phyloP scores from a whole-genome alignment of 1,140 invertebrate genomes.

The Meloidogyne exigua region DNA sequence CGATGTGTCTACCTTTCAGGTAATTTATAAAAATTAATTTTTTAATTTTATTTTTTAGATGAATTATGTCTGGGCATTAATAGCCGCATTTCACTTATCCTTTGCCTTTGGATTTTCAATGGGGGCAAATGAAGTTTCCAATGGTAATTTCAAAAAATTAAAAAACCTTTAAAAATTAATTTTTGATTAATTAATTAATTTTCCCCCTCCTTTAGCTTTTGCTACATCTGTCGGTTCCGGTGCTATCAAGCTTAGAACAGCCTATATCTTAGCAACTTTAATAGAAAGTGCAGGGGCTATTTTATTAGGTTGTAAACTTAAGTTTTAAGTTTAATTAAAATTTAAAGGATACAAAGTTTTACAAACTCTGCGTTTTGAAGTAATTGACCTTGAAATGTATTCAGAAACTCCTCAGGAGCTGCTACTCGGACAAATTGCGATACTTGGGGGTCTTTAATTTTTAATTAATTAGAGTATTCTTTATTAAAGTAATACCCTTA shows the following conservation, averaged over 20 bases:
- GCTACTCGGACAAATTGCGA: constrained; percentile 48
- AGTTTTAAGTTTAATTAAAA: background rate
- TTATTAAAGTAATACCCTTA: too few relatives aligned
- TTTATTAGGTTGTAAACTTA: constrained; percentile 58
- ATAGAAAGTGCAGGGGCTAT: constrained; percentile 77
- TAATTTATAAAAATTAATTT: background rate
- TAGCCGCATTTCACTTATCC: constrained; percentile 85
- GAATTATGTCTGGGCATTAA: constrained; percentile 55
- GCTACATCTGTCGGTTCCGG: constrained; percentile 36
- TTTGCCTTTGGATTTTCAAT: constrained; percentile 91
- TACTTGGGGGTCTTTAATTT: constrained; percentile 25
- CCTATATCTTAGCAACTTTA: constrained; percentile 80
- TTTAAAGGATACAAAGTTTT: constrained; percentile 65
- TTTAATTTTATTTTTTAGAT: background rate
- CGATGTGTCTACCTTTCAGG: background rate
- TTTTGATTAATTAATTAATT: background rate
- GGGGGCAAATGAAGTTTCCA: constrained; percentile 80
- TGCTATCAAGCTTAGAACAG: constrained; percentile 69
- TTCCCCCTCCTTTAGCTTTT: constrained; percentile 20
- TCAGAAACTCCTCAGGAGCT: constrained; percentile 33
- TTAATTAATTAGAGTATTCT: too few relatives aligned
- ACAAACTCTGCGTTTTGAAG: constrained; percentile 61
- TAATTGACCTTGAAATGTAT: constrained; percentile 57
- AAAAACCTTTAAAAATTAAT: background rate
- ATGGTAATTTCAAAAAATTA: constrained; percentile 30